These are phyloP conservation scores for Catharus minimus DNA, from an alignment of 2,113 vertebrate species.

Conservation along the genomic window DNA sequence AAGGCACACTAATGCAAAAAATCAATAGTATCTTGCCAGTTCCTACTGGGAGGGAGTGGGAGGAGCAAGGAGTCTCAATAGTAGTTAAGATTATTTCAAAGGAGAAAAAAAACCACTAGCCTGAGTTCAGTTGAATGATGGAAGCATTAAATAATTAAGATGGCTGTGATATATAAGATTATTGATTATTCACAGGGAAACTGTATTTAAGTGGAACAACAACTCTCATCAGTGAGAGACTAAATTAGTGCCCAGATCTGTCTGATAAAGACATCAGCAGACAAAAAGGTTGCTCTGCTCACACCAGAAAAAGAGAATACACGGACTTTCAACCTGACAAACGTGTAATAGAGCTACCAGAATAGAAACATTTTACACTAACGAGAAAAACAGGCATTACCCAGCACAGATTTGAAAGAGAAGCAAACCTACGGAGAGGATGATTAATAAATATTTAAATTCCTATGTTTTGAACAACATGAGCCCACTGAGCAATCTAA, in stretches of 20 bases:
- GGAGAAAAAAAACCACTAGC: neutral
- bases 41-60: neutral
- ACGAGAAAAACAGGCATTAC: neutral
- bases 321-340: conserved; percentile 5
- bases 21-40: neutral
- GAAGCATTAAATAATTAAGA: conserved; percentile 19
- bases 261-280: conserved; percentile 27
- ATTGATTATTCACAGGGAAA: conserved; percentile 36
- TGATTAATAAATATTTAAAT: conserved; percentile 49
- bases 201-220: conserved; percentile 30
- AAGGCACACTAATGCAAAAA: neutral
- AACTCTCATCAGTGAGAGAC: conserved; percentile 3
- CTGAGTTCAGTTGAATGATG: neutral
- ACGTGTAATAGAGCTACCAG: conserved; percentile 7
- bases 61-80: neutral
- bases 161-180: conserved; percentile 7
- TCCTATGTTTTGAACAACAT: neutral
- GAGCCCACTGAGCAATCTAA: conserved; percentile 8
- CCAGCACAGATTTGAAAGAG: conserved; percentile 2
- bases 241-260: conserved; percentile 17
- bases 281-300: conserved; percentile 15
- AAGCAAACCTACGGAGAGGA: neutral
- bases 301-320: neutral
- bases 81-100: conserved; percentile 36
- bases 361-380: conserved; percentile 8